These are phyloP conservation scores for Pipistrellus pipistrellus DNA, from an alignment of 2,797 vertebrate species.

Conservation along the genomic window DNA sequence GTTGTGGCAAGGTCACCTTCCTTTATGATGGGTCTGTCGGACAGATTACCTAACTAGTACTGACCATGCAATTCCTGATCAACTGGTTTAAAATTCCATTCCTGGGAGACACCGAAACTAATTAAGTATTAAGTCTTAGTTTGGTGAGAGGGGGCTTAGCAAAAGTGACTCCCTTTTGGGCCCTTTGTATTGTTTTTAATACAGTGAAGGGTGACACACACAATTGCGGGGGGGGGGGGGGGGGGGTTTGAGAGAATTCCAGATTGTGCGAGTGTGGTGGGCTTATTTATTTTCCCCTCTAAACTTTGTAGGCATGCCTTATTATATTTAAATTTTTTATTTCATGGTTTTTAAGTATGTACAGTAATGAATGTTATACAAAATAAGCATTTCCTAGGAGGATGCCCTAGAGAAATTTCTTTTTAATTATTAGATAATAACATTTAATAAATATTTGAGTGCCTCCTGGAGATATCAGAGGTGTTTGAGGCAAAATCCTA, in stretches of 20 bases:
- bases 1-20: not conserved
- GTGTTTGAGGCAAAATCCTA: slow-evolving; percentile 52
- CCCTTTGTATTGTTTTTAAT: not conserved
- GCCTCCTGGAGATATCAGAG: slow-evolving; percentile 52
- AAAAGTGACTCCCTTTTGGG: not conserved
- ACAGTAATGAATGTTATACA: not conserved
- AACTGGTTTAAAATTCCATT: not conserved
- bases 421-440: slow-evolving; percentile 69
- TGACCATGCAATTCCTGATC: not conserved
- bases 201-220: not conserved
- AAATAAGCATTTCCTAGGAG: slow-evolving; percentile 28
- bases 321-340: slow-evolving; percentile 38
- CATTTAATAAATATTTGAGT: slow-evolving; percentile 58
- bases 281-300: not conserved
- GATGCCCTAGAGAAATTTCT: slow-evolving; percentile 10
- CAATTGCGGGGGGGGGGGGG: not conserved
- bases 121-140: not conserved
- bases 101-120: not conserved
- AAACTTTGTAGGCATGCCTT: not conserved
- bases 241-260: not conserved
- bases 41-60: not conserved
- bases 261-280: not conserved
- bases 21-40: not conserved
- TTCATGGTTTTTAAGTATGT: slow-evolving; percentile 61
- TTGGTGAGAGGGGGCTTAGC: not conserved